Conservation (phyloP, 2,888 invertebrate genomes). For the Glyphotaelius pellucidus region DNA sequence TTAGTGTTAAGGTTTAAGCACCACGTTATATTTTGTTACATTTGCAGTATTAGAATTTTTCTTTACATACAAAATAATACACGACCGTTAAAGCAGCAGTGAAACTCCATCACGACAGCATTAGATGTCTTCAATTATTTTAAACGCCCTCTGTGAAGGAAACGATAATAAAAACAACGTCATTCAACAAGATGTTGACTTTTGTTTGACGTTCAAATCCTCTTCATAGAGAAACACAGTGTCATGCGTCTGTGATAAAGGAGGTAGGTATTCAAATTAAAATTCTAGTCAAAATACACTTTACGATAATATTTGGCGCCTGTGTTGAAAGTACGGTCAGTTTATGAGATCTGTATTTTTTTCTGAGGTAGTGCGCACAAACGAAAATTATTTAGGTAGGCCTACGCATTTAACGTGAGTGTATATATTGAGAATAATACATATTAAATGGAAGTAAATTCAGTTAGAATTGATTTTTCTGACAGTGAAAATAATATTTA, state of each 20-base stretch:
- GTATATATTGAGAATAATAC: background rate
- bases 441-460: background rate
- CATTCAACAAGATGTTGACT: background rate
- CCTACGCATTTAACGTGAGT: background rate
- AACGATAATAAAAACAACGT: background rate
- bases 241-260: background rate
- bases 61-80: too few relatives aligned
- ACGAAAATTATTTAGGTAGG: background rate
- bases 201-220: constrained; percentile 2
- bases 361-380: background rate
- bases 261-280: background rate
- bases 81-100: background rate
- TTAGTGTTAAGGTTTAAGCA: too few relatives aligned
- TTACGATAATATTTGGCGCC: background rate
- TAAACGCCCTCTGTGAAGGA: background rate
- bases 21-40: too few relatives aligned
- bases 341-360: too few relatives aligned
- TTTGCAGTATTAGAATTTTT: too few relatives aligned
- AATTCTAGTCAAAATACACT: background rate
- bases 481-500: background rate
- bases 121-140: background rate
- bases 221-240: background rate
- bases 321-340: background rate
- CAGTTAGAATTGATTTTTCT: background rate
- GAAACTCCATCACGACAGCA: background rate